These are phyloP conservation scores for Phrynocephalus guinanensis DNA, from an alignment of 2,797 vertebrate species.

Conservation along the genomic window DNA sequence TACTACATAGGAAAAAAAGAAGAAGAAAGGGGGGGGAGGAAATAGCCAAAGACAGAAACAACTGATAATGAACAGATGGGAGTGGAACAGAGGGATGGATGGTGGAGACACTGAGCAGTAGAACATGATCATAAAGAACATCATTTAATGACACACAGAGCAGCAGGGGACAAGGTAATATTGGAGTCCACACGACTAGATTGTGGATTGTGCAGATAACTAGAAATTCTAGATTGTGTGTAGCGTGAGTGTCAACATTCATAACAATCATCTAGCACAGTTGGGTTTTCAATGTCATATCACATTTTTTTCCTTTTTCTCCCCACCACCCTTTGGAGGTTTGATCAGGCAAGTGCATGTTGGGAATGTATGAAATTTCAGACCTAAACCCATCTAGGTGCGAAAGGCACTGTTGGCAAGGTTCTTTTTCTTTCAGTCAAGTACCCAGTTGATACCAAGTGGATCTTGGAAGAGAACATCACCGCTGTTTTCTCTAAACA, in stretches of 20 bases:
- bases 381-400: neutral
- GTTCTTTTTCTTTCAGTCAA: neutral
- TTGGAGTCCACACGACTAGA: too few relatives aligned
- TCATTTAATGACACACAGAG: too few relatives aligned
- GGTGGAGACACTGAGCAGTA: too few relatives aligned
- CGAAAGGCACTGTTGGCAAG: neutral
- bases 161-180: too few relatives aligned
- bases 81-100: too few relatives aligned
- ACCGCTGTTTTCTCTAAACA: slow-evolving; percentile 70
- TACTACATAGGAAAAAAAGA: too few relatives aligned
- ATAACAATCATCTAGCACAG: neutral
- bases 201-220: neutral
- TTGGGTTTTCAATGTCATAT: neutral
- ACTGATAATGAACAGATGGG: too few relatives aligned
- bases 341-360: slow-evolving; percentile 1
- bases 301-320: neutral
- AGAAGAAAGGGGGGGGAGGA: too few relatives aligned
- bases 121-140: too few relatives aligned
- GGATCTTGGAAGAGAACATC: slow-evolving; percentile 33
- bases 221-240: neutral
- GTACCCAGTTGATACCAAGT: slow-evolving; percentile 53
- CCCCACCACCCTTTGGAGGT: neutral
- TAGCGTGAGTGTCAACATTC: neutral
- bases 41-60: too few relatives aligned
- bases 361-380: fast-evolving